Evolutionary conservation across 2,113 vertebrate genomes (phyloP), one percentile per base, ranked within the genome.

Genomic region (Vimba vimba): DNA sequence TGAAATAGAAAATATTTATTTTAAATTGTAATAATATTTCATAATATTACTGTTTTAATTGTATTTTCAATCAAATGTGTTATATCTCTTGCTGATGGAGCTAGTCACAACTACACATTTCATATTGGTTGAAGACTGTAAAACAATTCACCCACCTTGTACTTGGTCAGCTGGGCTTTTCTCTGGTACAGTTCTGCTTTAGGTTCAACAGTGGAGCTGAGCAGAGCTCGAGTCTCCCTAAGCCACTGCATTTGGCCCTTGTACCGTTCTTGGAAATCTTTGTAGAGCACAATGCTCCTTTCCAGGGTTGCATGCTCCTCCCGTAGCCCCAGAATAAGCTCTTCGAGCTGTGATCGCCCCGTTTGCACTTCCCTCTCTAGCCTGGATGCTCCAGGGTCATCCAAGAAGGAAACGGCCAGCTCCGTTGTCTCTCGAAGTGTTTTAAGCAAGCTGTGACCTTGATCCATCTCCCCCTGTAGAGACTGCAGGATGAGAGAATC

Each of bases 161-260:
- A 98, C 91, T 98, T 99, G 6, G 97, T 96, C 59, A 99, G 91
- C 74, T 99, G 98, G 1, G 97, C 97, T 92, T 97, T 98, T 74
- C 98, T 97, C 92, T 99, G 98, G 92, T 97, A 99, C 6, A 99
- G 93, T 87, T 99, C 98, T 47, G 95, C 96, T 91, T 98, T 99
- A 86, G 96, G 94, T 84, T 99, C 97, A 21, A 95, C 93, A 0
- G 96, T 95, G 39, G 86, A 66, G n/a, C 89, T 92, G 19, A 99
- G 94, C 85, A 97, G 84, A 25, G 90, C 91, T 78, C 93, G 95
- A 79, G 96, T 96, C 55, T 99, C 97, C 1, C 86, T 88, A 55
- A 97, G 87, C 98, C 97, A 99, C 81, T 96, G 96, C 75, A 94
- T 94, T 79, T 98, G 96, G 12, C 92, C 91, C 88, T 96, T 98